Evolutionary conservation across 2,113 vertebrate genomes (phyloP).

Genomic region (Notarius quadriscutis): DNA sequence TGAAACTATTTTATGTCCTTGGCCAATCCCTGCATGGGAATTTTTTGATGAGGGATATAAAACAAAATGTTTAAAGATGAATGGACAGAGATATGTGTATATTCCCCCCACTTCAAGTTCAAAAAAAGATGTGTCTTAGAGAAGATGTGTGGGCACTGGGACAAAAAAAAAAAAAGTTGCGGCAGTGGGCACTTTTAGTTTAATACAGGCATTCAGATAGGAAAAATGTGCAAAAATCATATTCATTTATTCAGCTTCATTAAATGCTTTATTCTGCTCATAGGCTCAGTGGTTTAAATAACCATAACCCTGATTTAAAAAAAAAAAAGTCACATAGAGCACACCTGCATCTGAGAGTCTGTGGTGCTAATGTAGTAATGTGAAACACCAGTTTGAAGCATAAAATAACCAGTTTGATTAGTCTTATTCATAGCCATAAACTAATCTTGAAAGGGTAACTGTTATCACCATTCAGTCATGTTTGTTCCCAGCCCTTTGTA

Average conservation of each 20-base stretch:
- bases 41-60: too few relatives aligned
- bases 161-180: background rate
- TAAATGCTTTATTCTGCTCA: background rate
- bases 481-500: background rate
- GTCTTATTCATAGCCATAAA: background rate
- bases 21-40: too few relatives aligned
- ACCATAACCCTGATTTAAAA: background rate
- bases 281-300: background rate
- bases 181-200: background rate
- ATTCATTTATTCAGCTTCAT: background rate
- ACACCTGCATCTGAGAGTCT: background rate
- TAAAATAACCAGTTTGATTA: background rate
- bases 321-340: background rate
- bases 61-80: background rate
- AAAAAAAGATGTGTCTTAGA: constrained; percentile 4
- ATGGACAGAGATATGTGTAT: background rate
- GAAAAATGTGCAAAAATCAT: background rate
- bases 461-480: background rate
- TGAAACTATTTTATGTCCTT: too few relatives aligned
- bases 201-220: background rate
- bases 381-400: background rate
- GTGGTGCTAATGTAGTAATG: background rate
- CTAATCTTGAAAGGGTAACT: background rate
- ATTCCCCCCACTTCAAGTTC: background rate
- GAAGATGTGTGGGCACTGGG: background rate